These are phyloP conservation scores for Vulpes ferrilata DNA, from an alignment of 2,113 vertebrate species.

Conservation along the genomic window DNA sequence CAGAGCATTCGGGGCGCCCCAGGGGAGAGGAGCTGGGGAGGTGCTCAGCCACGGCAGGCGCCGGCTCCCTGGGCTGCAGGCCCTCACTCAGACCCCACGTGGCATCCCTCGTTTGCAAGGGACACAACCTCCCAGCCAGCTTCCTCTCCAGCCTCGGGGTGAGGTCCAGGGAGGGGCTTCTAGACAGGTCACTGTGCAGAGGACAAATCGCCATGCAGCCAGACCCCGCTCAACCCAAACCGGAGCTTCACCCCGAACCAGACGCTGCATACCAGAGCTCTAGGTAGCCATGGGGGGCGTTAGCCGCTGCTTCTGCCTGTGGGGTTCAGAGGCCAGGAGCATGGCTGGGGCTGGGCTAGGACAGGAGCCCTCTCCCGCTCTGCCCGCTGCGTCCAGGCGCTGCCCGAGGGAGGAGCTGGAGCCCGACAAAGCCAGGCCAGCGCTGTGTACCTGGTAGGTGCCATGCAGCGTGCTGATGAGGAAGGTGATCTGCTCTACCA, in stretches of 20 bases:
- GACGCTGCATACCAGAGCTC: neutral
- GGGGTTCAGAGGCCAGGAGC: neutral
- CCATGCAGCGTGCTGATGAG: constrained; percentile 96
- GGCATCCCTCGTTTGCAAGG: neutral
- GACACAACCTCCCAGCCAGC: neutral
- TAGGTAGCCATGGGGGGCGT: accelerated
- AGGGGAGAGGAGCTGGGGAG: neutral
- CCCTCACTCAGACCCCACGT: neutral
- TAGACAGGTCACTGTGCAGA: neutral
- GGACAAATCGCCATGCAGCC: too few relatives aligned
- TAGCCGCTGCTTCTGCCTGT: too few relatives aligned
- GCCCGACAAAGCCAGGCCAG: accelerated
- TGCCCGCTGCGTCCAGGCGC: neutral
- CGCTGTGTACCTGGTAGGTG: constrained; percentile 92
- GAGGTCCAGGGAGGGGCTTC: neutral
- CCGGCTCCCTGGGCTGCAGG: accelerated
- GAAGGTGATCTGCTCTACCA: constrained; percentile 96
- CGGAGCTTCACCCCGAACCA: neutral
- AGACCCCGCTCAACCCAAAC: accelerated
- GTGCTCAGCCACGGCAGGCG: neutral
- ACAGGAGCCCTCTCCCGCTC: accelerated
- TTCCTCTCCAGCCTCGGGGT: neutral
- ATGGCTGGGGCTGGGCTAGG: accelerated
- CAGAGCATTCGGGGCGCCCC: accelerated
- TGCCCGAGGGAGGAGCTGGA: neutral